Evolutionary conservation across 2,888 invertebrate species (phyloP).

Genomic region (Rotaria macrura): DNA sequence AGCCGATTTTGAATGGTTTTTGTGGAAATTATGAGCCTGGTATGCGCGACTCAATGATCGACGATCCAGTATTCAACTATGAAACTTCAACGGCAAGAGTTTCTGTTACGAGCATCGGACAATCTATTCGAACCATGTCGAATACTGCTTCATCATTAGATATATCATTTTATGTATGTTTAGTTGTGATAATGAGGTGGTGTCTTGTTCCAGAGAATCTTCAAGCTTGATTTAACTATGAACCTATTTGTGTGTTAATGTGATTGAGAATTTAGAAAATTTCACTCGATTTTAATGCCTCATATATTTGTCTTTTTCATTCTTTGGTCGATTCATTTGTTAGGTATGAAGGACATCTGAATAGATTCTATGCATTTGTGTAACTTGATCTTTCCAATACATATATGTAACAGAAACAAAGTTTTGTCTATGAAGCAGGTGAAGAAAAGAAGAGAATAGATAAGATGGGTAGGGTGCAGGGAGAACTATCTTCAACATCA

Average conservation of each 20-base stretch:
- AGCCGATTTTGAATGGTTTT: conserved; percentile 44
- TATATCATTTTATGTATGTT: not conserved
- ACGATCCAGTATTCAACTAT: conserved; percentile 31
- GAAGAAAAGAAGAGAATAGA: not conserved
- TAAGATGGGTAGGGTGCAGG: not conserved
- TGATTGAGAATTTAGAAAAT: not conserved
- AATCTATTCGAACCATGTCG: not conserved
- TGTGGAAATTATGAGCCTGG: conserved; percentile 44
- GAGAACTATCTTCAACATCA: not conserved
- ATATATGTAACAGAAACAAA: not conserved
- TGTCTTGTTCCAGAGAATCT: not conserved
- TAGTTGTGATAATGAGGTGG: not conserved
- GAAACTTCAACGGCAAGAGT: not conserved
- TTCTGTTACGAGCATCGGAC: not conserved
- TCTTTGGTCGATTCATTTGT: not conserved
- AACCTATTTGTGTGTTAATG: not conserved
- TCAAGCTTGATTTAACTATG: not conserved
- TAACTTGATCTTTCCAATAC: not conserved
- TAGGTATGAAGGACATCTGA: not conserved
- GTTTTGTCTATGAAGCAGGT: not conserved
- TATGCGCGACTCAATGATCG: conserved; percentile 36
- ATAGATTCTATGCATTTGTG: not conserved
- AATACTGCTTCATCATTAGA: not conserved
- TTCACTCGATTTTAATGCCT: not conserved
- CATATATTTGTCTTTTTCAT: not conserved